Evolutionary conservation across 2,797 vertebrate genomes (phyloP).

Genomic region (Enoplosus armatus): DNA sequence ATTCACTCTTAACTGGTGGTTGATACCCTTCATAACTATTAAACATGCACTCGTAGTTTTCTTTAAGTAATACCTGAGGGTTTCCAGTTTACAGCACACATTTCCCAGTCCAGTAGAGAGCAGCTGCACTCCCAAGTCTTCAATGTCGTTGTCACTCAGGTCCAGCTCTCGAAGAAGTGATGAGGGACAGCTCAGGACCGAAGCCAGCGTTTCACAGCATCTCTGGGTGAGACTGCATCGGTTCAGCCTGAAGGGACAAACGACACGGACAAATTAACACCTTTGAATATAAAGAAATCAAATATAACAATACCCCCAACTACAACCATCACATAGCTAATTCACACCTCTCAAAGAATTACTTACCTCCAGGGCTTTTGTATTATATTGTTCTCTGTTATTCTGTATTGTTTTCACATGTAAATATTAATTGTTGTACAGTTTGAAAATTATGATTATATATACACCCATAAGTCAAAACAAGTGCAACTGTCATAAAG

Average conservation of each 20-base stretch:
- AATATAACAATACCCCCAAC: background rate
- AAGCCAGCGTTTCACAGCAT: conserved; percentile 18
- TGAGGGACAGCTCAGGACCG: conserved; percentile 20
- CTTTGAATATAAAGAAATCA: background rate
- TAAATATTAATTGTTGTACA: too few species aligned
- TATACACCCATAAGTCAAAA: too few species aligned
- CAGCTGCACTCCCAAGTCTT: conserved; percentile 30
- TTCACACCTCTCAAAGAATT: background rate
- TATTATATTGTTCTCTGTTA: too few species aligned
- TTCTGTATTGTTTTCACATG: too few species aligned
- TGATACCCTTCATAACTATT: background rate
- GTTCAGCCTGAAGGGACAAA: conserved; percentile 28
- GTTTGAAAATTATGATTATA: too few species aligned
- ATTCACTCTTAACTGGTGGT: background rate
- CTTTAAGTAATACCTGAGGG: conserved; percentile 25
- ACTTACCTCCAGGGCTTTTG: too few species aligned
- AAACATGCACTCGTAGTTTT: background rate
- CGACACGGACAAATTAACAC: background rate
- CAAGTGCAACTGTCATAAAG: too few species aligned
- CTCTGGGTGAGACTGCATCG: conserved; percentile 27
- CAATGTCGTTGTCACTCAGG: conserved; percentile 39
- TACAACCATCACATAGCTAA: too few species aligned
- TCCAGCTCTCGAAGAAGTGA: conserved; percentile 36
- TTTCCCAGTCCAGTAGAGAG: conserved; percentile 24
- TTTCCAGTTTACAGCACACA: conserved; percentile 25